Evolutionary conservation across 2,797 vertebrate species (phyloP), one percentile per base, ranked within the genome.

Genomic region (Phataginus tetradactyla): DNA sequence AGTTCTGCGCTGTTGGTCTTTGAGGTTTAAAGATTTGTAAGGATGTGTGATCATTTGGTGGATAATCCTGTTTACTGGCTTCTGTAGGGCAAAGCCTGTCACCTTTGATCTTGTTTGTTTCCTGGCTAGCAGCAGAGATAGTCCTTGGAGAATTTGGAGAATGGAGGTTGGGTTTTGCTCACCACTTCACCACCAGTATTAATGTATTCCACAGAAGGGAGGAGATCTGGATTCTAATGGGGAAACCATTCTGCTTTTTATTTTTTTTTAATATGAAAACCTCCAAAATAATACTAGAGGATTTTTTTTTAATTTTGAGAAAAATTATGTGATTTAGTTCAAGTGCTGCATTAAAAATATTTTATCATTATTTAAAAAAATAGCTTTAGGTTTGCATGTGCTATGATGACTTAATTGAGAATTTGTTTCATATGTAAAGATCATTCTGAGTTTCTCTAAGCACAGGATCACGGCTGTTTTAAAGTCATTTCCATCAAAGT

Each of bases 11-110:
- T 59, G 10, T 25, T 49, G 91, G 77, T 18, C 61, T 95, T 55
- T 77, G 72, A 75, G 45, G 42, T 75, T 86, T 68, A 45, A 45
- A 45, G 45, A 37, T 94, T 72, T 94, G 74, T 69, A 34, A 79
- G 74, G 20, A 45, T 17, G 29, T 53, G 68, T 96, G 91, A 96
- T 74, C 0, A 95, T 96, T 91, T 94, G 85, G 78, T 63, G n/a
- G 95, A 74, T 18, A 81, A 49, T 83, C 37, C 37, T 86, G 85
- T 96, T 96, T 95, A 63, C 68, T 83, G 88, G 34, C 32, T 59
- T 51, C 85, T 90, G 9, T 3, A 86, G 66, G 68, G 64, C 80
- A 21, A 74, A 32, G 10, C 45, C 21, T 17, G 51, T 29, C 23
- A 53, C 7, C 17, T 96, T 92, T 92, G 53, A 86, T 80, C 59